Evolutionary conservation across 2,888 invertebrate genomes (phyloP), one percentile per base, ranked within the genome.

Genomic region (Tortrix viridana): DNA sequence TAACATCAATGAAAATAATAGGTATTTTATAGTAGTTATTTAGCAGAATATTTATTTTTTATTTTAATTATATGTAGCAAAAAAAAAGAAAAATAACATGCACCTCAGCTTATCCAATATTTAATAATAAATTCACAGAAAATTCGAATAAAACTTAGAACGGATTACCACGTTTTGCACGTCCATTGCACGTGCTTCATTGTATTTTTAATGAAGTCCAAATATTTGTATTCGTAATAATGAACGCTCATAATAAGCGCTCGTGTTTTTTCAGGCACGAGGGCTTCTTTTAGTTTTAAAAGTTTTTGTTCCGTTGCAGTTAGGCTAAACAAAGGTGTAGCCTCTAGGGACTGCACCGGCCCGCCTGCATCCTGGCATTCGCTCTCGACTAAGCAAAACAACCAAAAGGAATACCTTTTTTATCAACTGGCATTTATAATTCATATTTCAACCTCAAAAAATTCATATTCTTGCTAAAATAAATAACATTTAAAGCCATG

Each of bases 321-420:
- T 22, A 23, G 20, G 19, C 16, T 14, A 56, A 57, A 57, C 57
- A 62, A 50, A 62, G 46, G 38, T 46, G 57, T 52, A 47, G 46
- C 47, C 62, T 41, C 47, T 26, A 7, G 57, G 41, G 56, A 26
- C 22, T 23, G 38, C 50, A 38, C 52, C 56, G 16, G 37, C 16
- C 6, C 26, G 54, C 26, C 44, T 44, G 22, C 23, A 56, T 44
- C 37, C 26, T 22, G 16, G 43, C 47, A 26, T 47, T 47, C 52
- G 38, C 47, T 52, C 20, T 20, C 50, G 37, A 53, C n/a, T 37
- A 9, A 43, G 22, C 38, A 46, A 46, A 56, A 46, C 37, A 52
- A 48, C n/a, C 18, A 46, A 47, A 23, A 18, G 23, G 18, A 57
- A 52, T n/a, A 6, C 12, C 6, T n/a, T 59, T 19, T 41, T 49